A percentile compares a stretch with the other conserved stretches of the same genome.
phyloP scores from a whole-genome alignment of 2,797 vertebrate genomes.

The Amazonetta brasiliensis region DNA sequence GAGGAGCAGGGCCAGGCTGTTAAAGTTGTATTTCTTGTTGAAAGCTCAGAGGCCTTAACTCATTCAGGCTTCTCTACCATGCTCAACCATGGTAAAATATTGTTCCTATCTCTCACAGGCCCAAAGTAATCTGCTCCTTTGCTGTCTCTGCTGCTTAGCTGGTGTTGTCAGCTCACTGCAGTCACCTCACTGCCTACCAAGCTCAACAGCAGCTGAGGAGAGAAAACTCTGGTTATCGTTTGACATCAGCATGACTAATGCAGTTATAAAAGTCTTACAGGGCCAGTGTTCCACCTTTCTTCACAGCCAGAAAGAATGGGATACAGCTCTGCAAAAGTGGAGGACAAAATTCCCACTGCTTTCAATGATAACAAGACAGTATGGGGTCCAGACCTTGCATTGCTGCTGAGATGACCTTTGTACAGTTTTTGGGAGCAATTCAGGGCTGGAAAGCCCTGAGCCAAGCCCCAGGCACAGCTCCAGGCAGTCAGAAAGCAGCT shows the following conservation, averaged over 20 bases:
- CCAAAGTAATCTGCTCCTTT: neutral
- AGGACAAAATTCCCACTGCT: neutral
- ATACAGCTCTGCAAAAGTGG: neutral
- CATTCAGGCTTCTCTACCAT: neutral
- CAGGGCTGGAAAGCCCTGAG: neutral
- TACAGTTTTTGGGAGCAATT: neutral
- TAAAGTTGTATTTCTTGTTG: neutral
- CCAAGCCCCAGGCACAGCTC: neutral
- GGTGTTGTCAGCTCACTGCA: neutral
- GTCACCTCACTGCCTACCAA: accelerated
- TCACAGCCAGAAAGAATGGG: neutral
- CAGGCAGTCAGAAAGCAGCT: neutral
- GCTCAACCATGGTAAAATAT: neutral
- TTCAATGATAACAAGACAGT: accelerated
- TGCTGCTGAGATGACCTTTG: neutral
- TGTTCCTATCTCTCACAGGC: neutral
- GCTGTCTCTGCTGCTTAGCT: neutral
- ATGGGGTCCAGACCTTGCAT: accelerated
- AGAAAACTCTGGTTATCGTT: neutral
- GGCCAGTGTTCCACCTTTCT: neutral
- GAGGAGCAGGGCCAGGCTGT: neutral
- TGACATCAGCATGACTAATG: neutral
- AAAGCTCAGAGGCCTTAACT: neutral
- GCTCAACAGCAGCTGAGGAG: accelerated
- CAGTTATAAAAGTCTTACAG: neutral